These are phyloP conservation scores for Parotia lawesii DNA, from an alignment of 2,113 vertebrate genomes.

Conservation along the genomic window DNA sequence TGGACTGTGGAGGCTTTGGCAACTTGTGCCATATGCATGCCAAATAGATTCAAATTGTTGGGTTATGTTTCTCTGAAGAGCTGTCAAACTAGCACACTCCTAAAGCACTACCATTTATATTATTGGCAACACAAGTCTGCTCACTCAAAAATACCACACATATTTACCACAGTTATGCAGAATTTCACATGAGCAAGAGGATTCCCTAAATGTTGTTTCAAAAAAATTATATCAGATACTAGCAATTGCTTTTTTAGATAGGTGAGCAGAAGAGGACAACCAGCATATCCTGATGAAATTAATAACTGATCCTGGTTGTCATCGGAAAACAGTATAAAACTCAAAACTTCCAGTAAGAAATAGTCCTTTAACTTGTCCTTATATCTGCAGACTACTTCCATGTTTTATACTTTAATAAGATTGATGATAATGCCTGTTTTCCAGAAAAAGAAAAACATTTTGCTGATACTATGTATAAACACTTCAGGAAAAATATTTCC, in stretches of 20 bases:
- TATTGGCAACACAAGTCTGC: not conserved
- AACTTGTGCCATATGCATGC: not conserved
- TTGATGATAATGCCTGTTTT: not conserved
- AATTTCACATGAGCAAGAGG: not conserved
- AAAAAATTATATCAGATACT: not conserved
- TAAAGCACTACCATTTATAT: not conserved
- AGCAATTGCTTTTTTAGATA: not conserved
- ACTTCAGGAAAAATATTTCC: conserved; percentile 15
- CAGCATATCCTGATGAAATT: not conserved
- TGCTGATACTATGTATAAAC: conserved; percentile 4
- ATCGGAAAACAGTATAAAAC: conserved; percentile 9
- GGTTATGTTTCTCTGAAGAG: not conserved
- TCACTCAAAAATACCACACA: not conserved
- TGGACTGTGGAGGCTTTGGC: not conserved
- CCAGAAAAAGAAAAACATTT: conserved; percentile 24
- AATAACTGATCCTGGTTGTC: not conserved
- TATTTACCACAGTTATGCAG: not conserved
- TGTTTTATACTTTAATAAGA: conserved; percentile 17
- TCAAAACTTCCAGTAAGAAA: conserved; percentile 6
- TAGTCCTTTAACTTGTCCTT: not conserved
- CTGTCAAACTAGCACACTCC: not conserved
- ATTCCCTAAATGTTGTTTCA: not conserved
- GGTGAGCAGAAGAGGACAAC: not conserved
- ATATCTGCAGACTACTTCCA: conserved; percentile 8
- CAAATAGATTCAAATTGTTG: not conserved